These are phyloP conservation scores for Andrena bicolor DNA, from an alignment of 2,888 invertebrate species.

Conservation along the genomic window DNA sequence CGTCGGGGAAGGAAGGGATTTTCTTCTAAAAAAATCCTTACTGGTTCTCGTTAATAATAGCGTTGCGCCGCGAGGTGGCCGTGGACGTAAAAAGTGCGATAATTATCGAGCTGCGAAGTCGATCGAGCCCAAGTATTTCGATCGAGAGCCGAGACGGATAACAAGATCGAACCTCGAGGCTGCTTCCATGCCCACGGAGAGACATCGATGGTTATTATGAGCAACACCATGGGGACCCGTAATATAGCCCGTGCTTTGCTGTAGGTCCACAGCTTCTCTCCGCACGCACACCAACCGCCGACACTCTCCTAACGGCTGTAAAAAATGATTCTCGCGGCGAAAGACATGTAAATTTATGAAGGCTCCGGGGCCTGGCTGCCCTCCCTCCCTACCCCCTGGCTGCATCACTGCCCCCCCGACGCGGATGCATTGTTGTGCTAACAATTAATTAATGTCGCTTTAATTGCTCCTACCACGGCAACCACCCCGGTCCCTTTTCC, in stretches of 20 bases:
- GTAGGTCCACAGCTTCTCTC: constrained; percentile 78
- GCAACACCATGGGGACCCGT: constrained; percentile 82
- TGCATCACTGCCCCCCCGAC: constrained; percentile 59
- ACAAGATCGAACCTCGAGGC: constrained; percentile 68
- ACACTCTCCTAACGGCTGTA: constrained; percentile 78
- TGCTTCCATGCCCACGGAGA: constrained; percentile 67
- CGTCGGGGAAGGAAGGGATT: background rate
- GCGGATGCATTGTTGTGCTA: constrained; percentile 78
- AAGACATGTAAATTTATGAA: constrained; percentile 84
- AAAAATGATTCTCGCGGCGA: constrained; percentile 83
- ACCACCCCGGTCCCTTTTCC: constrained; percentile 1
- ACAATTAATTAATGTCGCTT: constrained; percentile 81
- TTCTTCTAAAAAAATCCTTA: background rate
- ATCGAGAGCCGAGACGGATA: constrained; percentile 60
- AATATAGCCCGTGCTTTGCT: constrained; percentile 79
- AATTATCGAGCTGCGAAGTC: constrained; percentile 23
- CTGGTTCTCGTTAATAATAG: constrained; percentile 24
- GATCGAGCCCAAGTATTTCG: constrained; percentile 34
- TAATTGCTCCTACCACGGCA: constrained; percentile 72
- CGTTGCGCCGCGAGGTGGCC: background rate
- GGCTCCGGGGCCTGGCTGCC: constrained; percentile 73
- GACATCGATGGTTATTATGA: constrained; percentile 82
- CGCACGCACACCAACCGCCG: constrained; percentile 57
- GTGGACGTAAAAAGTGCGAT: constrained; percentile 4
- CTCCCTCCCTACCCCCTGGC: constrained; percentile 22